Conservation (phyloP, 2,888 invertebrate genomes). For the Tenthredo amoena region DNA sequence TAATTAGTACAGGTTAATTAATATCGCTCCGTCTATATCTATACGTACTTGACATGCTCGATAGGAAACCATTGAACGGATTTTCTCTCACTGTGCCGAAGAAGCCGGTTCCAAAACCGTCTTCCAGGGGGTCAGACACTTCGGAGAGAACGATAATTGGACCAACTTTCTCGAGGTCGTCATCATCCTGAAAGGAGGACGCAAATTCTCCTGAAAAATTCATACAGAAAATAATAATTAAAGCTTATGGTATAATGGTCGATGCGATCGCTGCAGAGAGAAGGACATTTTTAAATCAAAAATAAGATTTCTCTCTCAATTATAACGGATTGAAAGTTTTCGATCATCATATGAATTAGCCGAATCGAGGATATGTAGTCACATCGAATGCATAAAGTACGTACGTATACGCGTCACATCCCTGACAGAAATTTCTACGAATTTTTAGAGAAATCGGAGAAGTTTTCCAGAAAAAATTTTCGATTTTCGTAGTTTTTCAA, state of each 20-base stretch:
- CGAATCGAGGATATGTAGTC: background rate
- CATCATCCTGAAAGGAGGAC: background rate
- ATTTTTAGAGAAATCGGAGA: background rate
- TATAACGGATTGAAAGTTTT: background rate
- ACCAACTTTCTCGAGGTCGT: background rate
- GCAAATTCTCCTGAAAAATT: background rate
- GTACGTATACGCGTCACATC: background rate
- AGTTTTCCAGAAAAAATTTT: no score
- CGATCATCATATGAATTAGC: background rate
- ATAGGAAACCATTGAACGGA: slow-evolving; percentile 63
- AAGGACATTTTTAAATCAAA: background rate
- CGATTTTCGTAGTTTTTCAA: no score
- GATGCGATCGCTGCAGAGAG: background rate
- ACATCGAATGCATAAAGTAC: background rate
- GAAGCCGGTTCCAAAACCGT: slow-evolving; percentile 47
- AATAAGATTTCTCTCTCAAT: background rate
- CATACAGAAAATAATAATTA: background rate
- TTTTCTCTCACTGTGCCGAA: slow-evolving; percentile 63
- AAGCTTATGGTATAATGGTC: background rate
- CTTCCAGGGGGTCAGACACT: slow-evolving; percentile 13
- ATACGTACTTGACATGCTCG: slow-evolving; percentile 65
- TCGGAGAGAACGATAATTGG: slow-evolving; percentile 42
- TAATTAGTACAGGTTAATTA: background rate
- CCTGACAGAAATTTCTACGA: background rate
- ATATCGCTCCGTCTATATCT: background rate